These are phyloP conservation scores for Ennomos erosarius DNA, from an alignment of 2,888 invertebrate genomes.

Conservation along the genomic window DNA sequence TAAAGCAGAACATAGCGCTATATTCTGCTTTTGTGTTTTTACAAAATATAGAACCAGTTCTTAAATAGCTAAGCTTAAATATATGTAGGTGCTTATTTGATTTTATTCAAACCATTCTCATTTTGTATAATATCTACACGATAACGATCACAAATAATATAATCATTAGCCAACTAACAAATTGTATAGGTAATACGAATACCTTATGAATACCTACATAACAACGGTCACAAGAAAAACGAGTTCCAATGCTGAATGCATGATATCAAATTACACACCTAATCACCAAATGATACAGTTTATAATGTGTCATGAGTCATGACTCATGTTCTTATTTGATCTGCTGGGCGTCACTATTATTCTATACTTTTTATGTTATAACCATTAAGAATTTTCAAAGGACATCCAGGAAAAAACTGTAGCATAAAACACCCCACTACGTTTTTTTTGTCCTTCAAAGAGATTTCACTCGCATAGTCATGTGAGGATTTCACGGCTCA, in stretches of 20 bases:
- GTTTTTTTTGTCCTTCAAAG: constrained; percentile 6
- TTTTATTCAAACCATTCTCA: no score
- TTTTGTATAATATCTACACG: constrained; percentile 2
- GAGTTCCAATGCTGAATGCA: constrained; percentile 28
- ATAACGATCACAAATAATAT: constrained; percentile 7
- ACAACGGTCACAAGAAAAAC: constrained; percentile 27
- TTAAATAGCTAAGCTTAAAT: no score
- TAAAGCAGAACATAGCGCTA: no score
- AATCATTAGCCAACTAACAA: constrained; percentile 2
- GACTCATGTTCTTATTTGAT: constrained; percentile 18
- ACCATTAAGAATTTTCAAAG: constrained; percentile 1
- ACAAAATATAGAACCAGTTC: no score
- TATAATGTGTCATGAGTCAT: constrained; percentile 23
- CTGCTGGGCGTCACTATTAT: not conserved
- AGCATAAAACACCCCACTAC: not conserved
- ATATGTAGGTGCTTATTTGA: no score
- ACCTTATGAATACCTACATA: no score
- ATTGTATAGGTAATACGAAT: constrained; percentile 5
- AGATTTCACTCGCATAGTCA: constrained; percentile 21
- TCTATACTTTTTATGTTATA: constrained; percentile 2
- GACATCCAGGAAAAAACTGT: constrained; percentile 6
- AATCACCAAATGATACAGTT: constrained; percentile 15
- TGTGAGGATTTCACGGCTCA: constrained; percentile 43
- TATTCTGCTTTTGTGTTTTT: no score
- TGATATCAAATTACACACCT: constrained; percentile 31